Base-by-base conservation (phyloP, 2,113 vertebrate species). In the Riparia riparia region DNA sequence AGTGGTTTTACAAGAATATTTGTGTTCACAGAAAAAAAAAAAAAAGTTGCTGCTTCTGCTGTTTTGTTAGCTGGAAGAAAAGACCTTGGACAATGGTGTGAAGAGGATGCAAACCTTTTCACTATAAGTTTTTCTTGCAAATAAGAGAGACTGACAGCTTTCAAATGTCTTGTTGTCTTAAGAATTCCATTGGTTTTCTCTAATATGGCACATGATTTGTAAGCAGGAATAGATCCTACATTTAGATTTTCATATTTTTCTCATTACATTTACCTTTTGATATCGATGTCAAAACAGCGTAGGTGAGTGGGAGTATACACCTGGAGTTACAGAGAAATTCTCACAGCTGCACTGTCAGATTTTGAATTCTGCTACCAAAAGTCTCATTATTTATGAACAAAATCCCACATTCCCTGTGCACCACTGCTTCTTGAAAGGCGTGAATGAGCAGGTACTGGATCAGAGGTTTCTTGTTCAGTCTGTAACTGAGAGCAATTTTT, bases 1-100 rank as follows among this genome's bases (percentile, higher is more conserved):
- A 84, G 22, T 87, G 73, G 57, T 82, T 96, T 94, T 71, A 72
- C 31, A 84, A n/a, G 45, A 79, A 2, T 87, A 22, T 90, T 82
- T 93, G 47, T 76, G 31, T 60, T 87, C 31, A 37, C 34, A 60
- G 49, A 71, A 13, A 32, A 87, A 31, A 13, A 32, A 87, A 31
- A 84, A 39, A 34, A 32, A 50, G 18, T 65, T 81, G 32, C 47
- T 74, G 64, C 53, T 53, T 82, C 22, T 74, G 19, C 53, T 91
- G 51, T 45, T 89, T 73, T 57, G 3, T 84, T 78, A 73, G 34
- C 77, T 84, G 61, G 29, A 81, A 81, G 58, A 68, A 74, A 76
- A 85, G 50, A 70, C 22, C 8, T 70, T 83, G 44, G 37, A 26
- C 22, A 73, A 14, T 21, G n/a, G 21, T 50, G 32, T 58, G 47